Percentiles rank a stretch among this genome's conserved stretches.
phyloP scores from a whole-genome alignment of 2,888 invertebrate species.

The Polia nebulosa region DNA sequence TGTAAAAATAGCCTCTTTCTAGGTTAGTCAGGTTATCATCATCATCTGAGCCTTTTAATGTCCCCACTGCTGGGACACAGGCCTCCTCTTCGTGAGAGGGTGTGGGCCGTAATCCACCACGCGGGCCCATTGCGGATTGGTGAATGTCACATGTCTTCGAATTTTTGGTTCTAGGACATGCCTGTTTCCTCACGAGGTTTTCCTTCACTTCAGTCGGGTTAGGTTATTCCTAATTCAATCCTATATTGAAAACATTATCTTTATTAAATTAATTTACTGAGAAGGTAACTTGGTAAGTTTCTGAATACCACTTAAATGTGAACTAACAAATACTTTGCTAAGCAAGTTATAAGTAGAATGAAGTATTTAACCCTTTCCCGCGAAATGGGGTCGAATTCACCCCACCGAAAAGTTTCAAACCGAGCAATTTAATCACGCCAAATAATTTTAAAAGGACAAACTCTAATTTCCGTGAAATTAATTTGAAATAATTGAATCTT shows the following conservation, averaged over 20 bases:
- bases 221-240: not conserved
- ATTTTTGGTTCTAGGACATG: too few relatives aligned
- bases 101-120: too few relatives aligned
- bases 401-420: slow-evolving; percentile 54
- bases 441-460: slow-evolving; percentile 55
- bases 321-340: slow-evolving; percentile 53
- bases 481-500: slow-evolving; percentile 37
- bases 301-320: slow-evolving; percentile 29
- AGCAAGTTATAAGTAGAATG: slow-evolving; percentile 44
- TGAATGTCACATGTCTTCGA: too few relatives aligned
- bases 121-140: too few relatives aligned
- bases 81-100: too few relatives aligned
- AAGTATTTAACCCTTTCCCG: slow-evolving; percentile 58
- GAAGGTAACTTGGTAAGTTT: not conserved
- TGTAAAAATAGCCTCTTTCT: not conserved
- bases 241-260: not conserved
- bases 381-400: slow-evolving; percentile 30
- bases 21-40: not conserved
- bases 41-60: too few relatives aligned
- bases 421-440: slow-evolving; percentile 55
- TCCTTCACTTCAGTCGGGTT: not conserved
- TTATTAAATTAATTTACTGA: slow-evolving; percentile 8
- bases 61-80: too few relatives aligned
- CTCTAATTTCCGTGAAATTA: slow-evolving; percentile 39
- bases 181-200: too few relatives aligned